Evolutionary conservation across 2,888 invertebrate species (phyloP).

Genomic region (Troglohyphantes excavatus): DNA sequence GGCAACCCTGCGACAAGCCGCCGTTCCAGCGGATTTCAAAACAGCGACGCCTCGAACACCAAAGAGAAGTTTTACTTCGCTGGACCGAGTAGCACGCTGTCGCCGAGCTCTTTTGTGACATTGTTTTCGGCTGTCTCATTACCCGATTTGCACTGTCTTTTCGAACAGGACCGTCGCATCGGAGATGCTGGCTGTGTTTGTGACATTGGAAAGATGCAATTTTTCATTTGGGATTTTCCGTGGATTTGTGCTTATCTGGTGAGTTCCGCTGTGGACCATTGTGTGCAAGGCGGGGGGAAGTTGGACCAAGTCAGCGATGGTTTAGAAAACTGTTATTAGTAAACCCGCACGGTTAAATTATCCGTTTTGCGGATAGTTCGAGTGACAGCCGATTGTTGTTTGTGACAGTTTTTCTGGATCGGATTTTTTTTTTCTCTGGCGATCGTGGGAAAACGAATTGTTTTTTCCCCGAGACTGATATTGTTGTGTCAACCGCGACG

Average conservation of each 20-base stretch:
- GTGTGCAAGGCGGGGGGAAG: neutral
- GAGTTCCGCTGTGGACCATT: neutral
- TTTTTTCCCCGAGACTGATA: neutral
- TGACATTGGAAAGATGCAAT: neutral
- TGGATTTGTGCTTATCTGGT: neutral
- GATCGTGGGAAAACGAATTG: neutral
- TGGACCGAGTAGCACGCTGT: neutral
- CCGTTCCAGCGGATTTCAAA: slow-evolving; percentile 71
- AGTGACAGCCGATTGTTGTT: neutral
- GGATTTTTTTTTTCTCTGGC: neutral
- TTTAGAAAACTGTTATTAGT: slow-evolving; percentile 2
- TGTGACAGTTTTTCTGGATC: neutral
- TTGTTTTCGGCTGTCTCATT: slow-evolving; percentile 16
- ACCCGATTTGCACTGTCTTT: neutral
- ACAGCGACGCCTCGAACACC: slow-evolving; percentile 66
- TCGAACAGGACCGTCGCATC: neutral
- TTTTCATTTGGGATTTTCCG: neutral
- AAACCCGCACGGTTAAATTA: neutral
- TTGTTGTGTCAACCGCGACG: neutral
- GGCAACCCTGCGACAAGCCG: slow-evolving; percentile 65
- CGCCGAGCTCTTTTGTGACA: neutral
- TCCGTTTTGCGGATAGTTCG: neutral
- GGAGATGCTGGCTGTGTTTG: neutral
- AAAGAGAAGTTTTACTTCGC: slow-evolving; percentile 54
- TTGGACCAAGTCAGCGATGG: neutral